Evolutionary conservation across 2,113 vertebrate genomes (phyloP).

Genomic region (Isichthys henryi): DNA sequence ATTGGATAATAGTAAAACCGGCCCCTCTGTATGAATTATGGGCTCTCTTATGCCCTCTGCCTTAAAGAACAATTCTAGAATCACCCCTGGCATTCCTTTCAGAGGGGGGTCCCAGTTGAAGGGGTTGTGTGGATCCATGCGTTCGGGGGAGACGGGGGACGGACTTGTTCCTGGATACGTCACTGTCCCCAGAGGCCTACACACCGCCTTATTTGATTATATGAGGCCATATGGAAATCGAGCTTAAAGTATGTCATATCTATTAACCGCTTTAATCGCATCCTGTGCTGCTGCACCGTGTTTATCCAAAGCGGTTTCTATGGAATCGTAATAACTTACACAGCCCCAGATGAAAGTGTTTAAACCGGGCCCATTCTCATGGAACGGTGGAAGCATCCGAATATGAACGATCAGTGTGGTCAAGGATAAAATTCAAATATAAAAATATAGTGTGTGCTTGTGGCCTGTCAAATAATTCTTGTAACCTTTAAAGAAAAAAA

Average conservation of each 20-base stretch:
- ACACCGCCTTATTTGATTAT: constrained; percentile 34
- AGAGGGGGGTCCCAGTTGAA: neutral
- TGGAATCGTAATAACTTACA: constrained; percentile 48
- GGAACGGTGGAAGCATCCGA: constrained; percentile 25
- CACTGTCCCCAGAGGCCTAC: constrained; percentile 25
- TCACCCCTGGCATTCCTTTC: neutral
- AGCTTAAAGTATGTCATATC: constrained; percentile 54
- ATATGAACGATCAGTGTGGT: constrained; percentile 21
- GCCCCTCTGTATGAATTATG: neutral
- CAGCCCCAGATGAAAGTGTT: constrained; percentile 54
- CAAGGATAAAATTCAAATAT: constrained; percentile 27
- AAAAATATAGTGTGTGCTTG: constrained; percentile 25
- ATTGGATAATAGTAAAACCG: neutral
- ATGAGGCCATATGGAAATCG: constrained; percentile 52
- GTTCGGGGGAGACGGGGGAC: no score
- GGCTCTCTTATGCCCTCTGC: neutral
- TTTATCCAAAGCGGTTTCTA: constrained; percentile 58
- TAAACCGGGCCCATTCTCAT: constrained; percentile 34
- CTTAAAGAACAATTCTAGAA: neutral
- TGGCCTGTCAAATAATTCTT: neutral
- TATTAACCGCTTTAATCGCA: constrained; percentile 62
- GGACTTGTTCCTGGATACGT: constrained; percentile 28
- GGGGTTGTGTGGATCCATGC: neutral
- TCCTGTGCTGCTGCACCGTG: constrained; percentile 46
- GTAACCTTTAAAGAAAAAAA: constrained; percentile 15